Conservation (phyloP, 2,888 invertebrate species). For the Sepioteuthis lessoniana region DNA sequence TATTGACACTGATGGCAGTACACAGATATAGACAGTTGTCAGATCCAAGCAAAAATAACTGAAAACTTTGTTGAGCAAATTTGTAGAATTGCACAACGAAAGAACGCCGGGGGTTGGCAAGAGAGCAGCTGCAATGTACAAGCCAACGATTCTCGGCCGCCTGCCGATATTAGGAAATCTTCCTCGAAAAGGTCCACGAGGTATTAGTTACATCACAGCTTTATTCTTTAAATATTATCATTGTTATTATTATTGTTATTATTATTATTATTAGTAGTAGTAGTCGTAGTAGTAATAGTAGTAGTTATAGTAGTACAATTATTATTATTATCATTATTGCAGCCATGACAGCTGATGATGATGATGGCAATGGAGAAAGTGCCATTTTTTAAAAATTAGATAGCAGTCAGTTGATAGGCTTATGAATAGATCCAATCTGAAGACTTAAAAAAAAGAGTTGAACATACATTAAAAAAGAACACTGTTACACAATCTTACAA, state of each 20-base stretch:
- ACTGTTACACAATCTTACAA: conserved; percentile 21
- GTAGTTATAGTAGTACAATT: neutral
- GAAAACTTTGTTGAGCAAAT: conserved; percentile 33
- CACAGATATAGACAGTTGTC: neutral
- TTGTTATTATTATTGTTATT: neutral
- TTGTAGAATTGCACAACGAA: conserved; percentile 23
- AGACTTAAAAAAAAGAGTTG: neutral
- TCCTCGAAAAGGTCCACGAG: conserved; percentile 8
- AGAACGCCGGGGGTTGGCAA: conserved; percentile 25
- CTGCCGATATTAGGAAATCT: conserved; percentile 33
- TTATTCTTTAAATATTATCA: neutral
- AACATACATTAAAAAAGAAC: conserved; percentile 25
- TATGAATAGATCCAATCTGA: conserved; percentile 33
- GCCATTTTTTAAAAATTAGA: neutral
- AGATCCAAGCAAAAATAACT: conserved; percentile 33
- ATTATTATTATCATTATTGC: neutral
- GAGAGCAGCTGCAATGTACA: conserved; percentile 21
- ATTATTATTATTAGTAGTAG: neutral
- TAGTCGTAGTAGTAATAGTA: too few species aligned
- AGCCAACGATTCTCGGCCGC: conserved; percentile 6
- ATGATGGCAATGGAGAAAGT: neutral
- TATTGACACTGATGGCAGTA: conserved; percentile 12
- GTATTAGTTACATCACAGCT: conserved; percentile 21
- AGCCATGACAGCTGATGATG: neutral
- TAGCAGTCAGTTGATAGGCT: conserved; percentile 23